Evolutionary conservation across 2,888 invertebrate species (phyloP).

Genomic region (Petrophora chlorosata): DNA sequence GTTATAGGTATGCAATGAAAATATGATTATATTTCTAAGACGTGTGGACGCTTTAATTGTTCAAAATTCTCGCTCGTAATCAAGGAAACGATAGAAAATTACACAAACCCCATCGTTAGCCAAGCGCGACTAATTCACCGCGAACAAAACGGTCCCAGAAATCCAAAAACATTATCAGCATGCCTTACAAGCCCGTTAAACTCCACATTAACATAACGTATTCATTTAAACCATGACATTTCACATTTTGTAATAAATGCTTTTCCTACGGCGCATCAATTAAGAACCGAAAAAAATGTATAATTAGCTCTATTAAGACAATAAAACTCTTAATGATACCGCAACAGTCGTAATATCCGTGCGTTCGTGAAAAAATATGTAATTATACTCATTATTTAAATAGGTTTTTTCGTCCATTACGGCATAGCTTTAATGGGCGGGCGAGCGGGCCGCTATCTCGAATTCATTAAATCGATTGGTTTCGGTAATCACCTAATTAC

Average conservation of each 20-base stretch:
- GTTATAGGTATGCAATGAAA: neutral
- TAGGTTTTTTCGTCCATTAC: slow-evolving; percentile 80
- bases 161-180: slow-evolving; percentile 65
- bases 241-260: slow-evolving; percentile 82
- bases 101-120: slow-evolving; percentile 68
- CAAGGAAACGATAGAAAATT: slow-evolving; percentile 64
- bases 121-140: slow-evolving; percentile 75
- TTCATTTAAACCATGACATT: slow-evolving; percentile 83
- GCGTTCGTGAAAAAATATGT: slow-evolving; percentile 80
- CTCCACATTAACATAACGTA: slow-evolving; percentile 78
- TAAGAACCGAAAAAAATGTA: slow-evolving; percentile 82
- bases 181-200: slow-evolving; percentile 74
- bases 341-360: slow-evolving; percentile 80
- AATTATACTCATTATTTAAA: slow-evolving; percentile 83
- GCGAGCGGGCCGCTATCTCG: slow-evolving; percentile 75
- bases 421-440: slow-evolving; percentile 75
- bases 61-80: slow-evolving; percentile 33
- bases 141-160: slow-evolving; percentile 72
- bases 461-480: slow-evolving; percentile 82
- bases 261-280: slow-evolving; percentile 80
- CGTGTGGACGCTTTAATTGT: neutral
- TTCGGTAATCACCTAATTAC: slow-evolving; percentile 83
- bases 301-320: slow-evolving; percentile 84
- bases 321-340: slow-evolving; percentile 83
- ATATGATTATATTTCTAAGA: neutral